Conservation (phyloP, 2,888 invertebrate genomes). For the Alsophila aescularia region DNA sequence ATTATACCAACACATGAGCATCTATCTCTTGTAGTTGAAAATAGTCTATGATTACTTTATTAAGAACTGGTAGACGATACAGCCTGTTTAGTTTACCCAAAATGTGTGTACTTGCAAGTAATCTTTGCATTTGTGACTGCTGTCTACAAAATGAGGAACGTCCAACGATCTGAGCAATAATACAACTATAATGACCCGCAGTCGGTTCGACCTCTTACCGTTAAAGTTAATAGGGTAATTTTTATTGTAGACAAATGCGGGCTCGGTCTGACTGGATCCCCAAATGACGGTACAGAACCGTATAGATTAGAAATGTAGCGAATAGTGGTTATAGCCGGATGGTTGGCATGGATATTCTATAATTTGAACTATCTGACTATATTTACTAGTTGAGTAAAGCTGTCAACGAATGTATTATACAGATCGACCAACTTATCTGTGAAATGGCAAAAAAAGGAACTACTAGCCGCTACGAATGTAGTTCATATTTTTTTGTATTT, state of each 20-base stretch:
- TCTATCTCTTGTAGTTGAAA: no score
- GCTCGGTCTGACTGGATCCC: slow-evolving; percentile 16
- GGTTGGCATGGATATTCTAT: not conserved
- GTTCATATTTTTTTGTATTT: no score
- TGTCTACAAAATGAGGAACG: not conserved
- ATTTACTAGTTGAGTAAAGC: not conserved
- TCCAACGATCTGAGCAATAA: slow-evolving; percentile 5
- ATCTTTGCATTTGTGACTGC: no score
- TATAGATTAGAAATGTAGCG: not conserved
- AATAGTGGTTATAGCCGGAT: slow-evolving; percentile 7
- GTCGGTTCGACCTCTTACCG: slow-evolving; percentile 18
- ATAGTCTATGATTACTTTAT: no score
- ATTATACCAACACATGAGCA: no score
- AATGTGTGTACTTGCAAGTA: no score
- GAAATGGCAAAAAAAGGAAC: no score
- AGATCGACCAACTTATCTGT: no score
- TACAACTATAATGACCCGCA: slow-evolving; percentile 25
- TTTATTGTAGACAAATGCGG: slow-evolving; percentile 26
- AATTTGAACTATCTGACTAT: not conserved
- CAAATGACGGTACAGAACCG: slow-evolving; percentile 14
- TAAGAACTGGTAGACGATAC: no score
- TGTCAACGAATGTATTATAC: not conserved
- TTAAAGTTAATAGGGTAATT: slow-evolving; percentile 28
- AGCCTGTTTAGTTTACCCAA: no score
- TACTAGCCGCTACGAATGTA: no score